Evolutionary conservation across 2,888 invertebrate species (phyloP), one percentile per base, ranked within the genome.

Genomic region (Thereva unica): DNA sequence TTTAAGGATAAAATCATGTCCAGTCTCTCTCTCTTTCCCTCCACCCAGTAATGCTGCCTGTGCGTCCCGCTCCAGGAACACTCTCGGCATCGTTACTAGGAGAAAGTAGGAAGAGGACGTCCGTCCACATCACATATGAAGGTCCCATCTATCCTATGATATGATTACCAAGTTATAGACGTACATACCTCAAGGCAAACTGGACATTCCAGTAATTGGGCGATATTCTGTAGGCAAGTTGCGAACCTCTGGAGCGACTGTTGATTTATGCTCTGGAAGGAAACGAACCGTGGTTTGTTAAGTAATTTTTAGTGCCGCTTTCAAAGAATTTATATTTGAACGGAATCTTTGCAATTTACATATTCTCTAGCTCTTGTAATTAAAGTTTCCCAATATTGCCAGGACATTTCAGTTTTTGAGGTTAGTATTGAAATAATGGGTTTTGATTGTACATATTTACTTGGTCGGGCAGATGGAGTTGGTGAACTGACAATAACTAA

Each of bases 191-290:
- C 83, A 70, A 83, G 77, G 74, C 83, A 83, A 69, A 83, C 80
- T 69, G 83, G 83, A 77, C 83, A 83, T 74, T 83, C 83, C 73
- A 83, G 75, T 71, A 83, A 77, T 74, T 82, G 82, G 71, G 82
- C 77, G 71, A 82, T 79, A 71, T 80, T 78, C 76, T 82, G 81
- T 70, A 83, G 76, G 75, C 82, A 82, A 68, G 78, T 77, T 61
- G 82, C 80, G 74, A 82, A 80, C 74, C 81, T 80, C 75, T 82
- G 82, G 71, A 83, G 74, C 71, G 81, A 80, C 71, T 78, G 78
- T 72, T 80, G 79, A 76, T 79, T 78, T 70, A 79, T 50, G 54
- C 63, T 45, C 67, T 71, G 54, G 5, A 63, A 65, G 23, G 55
- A 66, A 49, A 72, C 34, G 35, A 50, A 49, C 7, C 35, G 50